These are phyloP conservation scores for Psephotus haematonotus DNA, from an alignment of 2,113 vertebrate species.

Conservation along the genomic window DNA sequence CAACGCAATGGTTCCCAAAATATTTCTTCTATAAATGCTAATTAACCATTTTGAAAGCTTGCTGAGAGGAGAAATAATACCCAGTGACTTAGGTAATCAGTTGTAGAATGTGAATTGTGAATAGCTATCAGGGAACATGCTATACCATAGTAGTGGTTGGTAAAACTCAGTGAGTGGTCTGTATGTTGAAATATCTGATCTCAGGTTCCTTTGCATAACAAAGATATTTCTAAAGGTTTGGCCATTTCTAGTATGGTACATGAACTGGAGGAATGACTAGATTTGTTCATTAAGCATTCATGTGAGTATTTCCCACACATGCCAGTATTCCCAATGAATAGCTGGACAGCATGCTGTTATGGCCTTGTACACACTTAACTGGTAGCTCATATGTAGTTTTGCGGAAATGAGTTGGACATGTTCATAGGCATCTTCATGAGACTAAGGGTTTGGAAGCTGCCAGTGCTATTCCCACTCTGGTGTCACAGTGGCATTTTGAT, in stretches of 20 bases:
- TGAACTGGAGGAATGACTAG: background rate
- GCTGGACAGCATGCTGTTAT: background rate
- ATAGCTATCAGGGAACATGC: background rate
- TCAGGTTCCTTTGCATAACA: background rate
- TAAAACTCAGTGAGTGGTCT: background rate
- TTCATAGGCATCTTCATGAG: background rate
- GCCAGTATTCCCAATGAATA: background rate
- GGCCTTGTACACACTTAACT: background rate
- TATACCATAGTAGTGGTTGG: background rate
- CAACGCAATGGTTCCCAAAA: background rate
- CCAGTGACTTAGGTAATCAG: background rate
- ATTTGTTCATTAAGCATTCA: background rate
- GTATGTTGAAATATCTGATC: background rate
- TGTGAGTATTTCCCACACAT: background rate
- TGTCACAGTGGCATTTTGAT: background rate
- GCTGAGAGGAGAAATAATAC: background rate
- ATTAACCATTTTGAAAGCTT: background rate
- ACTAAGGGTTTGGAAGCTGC: background rate
- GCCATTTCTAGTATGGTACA: background rate
- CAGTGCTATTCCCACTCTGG: background rate
- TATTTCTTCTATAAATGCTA: background rate
- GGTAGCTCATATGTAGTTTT: background rate
- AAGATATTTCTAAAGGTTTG: background rate
- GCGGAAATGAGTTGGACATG: background rate
- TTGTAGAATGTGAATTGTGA: background rate